phyloP scores from a whole-genome alignment of 2,113 vertebrate species.

The Oncorhynchus tshawytscha region DNA sequence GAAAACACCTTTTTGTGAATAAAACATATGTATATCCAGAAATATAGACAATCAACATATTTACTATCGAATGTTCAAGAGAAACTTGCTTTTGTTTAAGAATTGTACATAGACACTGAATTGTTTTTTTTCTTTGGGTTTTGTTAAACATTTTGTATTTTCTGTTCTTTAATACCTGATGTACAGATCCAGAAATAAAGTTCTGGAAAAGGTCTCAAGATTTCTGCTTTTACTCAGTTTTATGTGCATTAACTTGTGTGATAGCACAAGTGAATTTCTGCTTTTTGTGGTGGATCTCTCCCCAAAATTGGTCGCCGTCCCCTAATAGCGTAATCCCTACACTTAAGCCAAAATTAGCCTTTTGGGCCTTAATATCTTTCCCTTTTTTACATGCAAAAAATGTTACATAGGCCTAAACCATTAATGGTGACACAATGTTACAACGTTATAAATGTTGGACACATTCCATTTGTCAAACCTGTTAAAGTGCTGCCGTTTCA shows the following conservation, averaged over 20 bases:
- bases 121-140: constrained; percentile 65
- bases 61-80: constrained; percentile 90
- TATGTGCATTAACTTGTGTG: too few relatives aligned
- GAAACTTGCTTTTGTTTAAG: constrained; percentile 94
- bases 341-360: too few relatives aligned
- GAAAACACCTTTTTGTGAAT: constrained; percentile 71
- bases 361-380: too few relatives aligned
- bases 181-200: constrained; percentile 99
- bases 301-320: too few relatives aligned
- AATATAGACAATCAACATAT: constrained; percentile 97
- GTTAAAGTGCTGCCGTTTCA: neutral
- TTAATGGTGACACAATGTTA: too few relatives aligned
- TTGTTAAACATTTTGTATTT: constrained; percentile 99
- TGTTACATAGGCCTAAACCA: too few relatives aligned
- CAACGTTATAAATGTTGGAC: too few relatives aligned
- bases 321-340: too few relatives aligned
- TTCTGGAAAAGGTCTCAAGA: constrained; percentile 83
- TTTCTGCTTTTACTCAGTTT: neutral
- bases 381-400: too few relatives aligned
- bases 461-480: too few relatives aligned
- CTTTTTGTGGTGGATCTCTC: too few relatives aligned
- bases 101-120: constrained; percentile 98
- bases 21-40: constrained; percentile 78
- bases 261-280: too few relatives aligned
- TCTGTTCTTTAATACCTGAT: constrained; percentile 99